Evolutionary conservation across 2,888 invertebrate species (phyloP).

Genomic region (Luperina testacea): DNA sequence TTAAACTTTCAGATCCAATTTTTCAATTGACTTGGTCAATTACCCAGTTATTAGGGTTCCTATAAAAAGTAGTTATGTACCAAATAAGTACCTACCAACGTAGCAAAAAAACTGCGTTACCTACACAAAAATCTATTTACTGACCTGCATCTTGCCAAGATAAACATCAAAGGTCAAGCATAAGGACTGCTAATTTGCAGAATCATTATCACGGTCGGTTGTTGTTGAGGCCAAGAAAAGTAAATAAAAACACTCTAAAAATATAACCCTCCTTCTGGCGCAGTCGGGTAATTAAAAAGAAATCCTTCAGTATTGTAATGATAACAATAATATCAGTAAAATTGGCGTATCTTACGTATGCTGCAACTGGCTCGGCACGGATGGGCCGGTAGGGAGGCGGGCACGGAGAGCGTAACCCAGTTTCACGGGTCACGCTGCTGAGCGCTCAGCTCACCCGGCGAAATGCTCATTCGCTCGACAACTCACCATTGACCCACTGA

Average conservation of each 20-base stretch:
- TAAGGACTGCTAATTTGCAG: background rate
- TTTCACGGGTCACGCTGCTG: slow-evolving; percentile 75
- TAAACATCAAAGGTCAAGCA: slow-evolving; percentile 10
- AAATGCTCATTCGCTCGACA: slow-evolving; percentile 72
- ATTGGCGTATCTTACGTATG: slow-evolving; percentile 50
- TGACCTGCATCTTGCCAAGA: background rate
- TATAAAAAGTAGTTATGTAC: no score
- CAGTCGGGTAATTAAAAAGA: background rate
- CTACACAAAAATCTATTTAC: background rate
- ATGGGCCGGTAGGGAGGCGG: slow-evolving; percentile 63
- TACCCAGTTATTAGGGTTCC: background rate
- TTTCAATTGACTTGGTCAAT: background rate
- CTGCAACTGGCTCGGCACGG: slow-evolving; percentile 61
- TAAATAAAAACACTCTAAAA: background rate
- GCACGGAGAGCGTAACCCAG: slow-evolving; percentile 74
- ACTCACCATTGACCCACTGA: slow-evolving; percentile 53
- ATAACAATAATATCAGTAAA: slow-evolving; percentile 41
- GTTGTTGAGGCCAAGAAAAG: background rate
- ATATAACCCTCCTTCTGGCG: no score
- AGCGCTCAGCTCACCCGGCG: slow-evolving; percentile 67
- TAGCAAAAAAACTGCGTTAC: background rate
- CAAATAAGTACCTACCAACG: background rate
- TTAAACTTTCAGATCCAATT: background rate
- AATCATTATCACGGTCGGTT: background rate
- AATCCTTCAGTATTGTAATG: slow-evolving; percentile 13